phyloP scores from a whole-genome alignment of 1,140 invertebrate species.

The Macrotrachela quadricornifera region DNA sequence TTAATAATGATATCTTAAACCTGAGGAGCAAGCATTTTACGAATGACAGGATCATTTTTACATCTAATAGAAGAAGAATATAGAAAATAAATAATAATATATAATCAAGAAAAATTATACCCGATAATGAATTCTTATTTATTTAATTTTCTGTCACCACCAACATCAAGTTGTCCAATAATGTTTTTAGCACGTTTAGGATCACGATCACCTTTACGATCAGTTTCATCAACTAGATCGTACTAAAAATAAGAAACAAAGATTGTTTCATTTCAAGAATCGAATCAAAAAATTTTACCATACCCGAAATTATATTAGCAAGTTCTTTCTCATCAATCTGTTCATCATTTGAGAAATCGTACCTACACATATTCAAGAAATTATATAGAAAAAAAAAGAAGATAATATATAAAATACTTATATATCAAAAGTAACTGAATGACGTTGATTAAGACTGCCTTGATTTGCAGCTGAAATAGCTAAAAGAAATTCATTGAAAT shows the following conservation, averaged over 20 bases:
- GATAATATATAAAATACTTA: background rate
- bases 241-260: background rate
- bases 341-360: conserved; percentile 6
- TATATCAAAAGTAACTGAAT: conserved; percentile 2
- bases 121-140: no score
- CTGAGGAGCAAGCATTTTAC: no score
- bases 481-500: conserved; percentile 8
- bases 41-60: no score
- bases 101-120: no score
- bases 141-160: no score
- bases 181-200: no score
- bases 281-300: background rate
- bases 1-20: no score
- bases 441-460: background rate
- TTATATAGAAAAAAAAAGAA: no score
- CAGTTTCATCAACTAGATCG: conserved; percentile 6
- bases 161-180: no score
- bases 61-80: no score
- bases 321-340: conserved; percentile 7
- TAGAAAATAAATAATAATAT: no score
- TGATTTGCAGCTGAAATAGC: background rate
- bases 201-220: conserved; percentile 1
- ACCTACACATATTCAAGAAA: no score
- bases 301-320: conserved; percentile 1
- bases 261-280: background rate